Evolutionary conservation across 2,888 invertebrate species (phyloP).

Genomic region (Cantharis flavilabris): DNA sequence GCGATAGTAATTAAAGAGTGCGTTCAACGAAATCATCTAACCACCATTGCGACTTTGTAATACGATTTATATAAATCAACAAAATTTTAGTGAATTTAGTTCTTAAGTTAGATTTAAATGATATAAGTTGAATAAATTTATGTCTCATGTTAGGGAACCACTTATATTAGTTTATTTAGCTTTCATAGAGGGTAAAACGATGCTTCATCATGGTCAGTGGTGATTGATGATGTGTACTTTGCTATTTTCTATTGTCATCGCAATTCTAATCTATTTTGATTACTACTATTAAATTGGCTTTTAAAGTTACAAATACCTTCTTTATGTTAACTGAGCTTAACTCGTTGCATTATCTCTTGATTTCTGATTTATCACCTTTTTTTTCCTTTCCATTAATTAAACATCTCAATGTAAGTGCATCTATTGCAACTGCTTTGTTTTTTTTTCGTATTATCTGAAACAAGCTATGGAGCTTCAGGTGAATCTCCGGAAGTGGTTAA

Average conservation of each 20-base stretch:
- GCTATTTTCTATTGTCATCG: constrained; percentile 24
- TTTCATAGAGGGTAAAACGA: constrained; percentile 35
- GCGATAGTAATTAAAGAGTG: not conserved
- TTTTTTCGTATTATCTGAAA: not conserved
- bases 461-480: constrained; percentile 39
- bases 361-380: not conserved
- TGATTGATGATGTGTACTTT: constrained; percentile 38
- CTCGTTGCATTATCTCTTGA: not conserved
- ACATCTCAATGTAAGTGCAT: not conserved
- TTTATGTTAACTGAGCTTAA: not conserved
- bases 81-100: not conserved
- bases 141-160: constrained; percentile 5
- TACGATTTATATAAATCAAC: not conserved
- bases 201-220: constrained; percentile 40
- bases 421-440: not conserved
- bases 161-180: constrained; percentile 38
- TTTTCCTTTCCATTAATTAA: not conserved
- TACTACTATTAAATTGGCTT: constrained; percentile 1
- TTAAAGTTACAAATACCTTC: not conserved
- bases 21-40: not conserved
- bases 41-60: not conserved
- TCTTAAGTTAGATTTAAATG: not conserved
- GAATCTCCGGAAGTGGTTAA: constrained; percentile 48
- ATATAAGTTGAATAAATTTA: not conserved
- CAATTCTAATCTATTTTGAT: constrained; percentile 23